Evolutionary conservation across 1,140 invertebrate species (phyloP).

Genomic region (Penaeus chinensis): DNA sequence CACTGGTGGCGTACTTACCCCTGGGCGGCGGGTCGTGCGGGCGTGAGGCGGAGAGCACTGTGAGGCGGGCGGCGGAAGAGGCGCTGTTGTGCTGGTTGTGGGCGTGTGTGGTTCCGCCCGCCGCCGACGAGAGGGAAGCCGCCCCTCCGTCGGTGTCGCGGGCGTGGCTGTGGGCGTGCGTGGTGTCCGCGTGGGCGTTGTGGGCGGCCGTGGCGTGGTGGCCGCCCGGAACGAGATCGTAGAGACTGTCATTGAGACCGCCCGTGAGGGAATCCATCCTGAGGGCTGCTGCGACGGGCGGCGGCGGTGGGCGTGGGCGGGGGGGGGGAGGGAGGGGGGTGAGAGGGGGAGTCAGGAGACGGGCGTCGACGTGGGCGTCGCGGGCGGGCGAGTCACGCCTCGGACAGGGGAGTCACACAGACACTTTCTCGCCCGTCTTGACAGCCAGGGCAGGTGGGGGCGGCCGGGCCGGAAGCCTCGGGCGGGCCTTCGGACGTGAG

Average conservation of each 20-base stretch:
- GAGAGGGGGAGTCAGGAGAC: neutral
- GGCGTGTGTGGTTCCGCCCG: slow-evolving; percentile 38
- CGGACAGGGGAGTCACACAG: too few species aligned
- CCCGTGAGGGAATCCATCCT: slow-evolving; percentile 54
- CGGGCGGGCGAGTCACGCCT: too few species aligned
- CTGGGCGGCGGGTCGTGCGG: slow-evolving; percentile 44
- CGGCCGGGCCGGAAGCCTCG: neutral
- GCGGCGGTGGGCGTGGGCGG: neutral
- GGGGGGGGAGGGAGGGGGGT: neutral
- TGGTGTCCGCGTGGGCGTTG: slow-evolving; percentile 54
- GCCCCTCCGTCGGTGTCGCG: slow-evolving; percentile 31
- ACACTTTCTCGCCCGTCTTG: too few species aligned
- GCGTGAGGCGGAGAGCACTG: slow-evolving; percentile 49
- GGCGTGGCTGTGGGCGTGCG: slow-evolving; percentile 40
- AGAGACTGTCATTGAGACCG: slow-evolving; percentile 43
- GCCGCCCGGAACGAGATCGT: slow-evolving; percentile 41
- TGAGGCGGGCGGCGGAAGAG: slow-evolving; percentile 49
- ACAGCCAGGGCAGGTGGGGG: neutral
- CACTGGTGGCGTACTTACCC: slow-evolving; percentile 16
- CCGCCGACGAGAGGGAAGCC: neutral
- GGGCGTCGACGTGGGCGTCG: neutral
- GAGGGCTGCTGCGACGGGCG: neutral
- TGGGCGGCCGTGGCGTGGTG: slow-evolving; percentile 25
- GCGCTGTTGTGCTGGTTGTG: slow-evolving; percentile 44
- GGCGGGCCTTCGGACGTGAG: neutral